Evolutionary conservation across 2,888 invertebrate genomes (phyloP), one percentile per base, ranked within the genome.

Genomic region (Anticlea derivata): DNA sequence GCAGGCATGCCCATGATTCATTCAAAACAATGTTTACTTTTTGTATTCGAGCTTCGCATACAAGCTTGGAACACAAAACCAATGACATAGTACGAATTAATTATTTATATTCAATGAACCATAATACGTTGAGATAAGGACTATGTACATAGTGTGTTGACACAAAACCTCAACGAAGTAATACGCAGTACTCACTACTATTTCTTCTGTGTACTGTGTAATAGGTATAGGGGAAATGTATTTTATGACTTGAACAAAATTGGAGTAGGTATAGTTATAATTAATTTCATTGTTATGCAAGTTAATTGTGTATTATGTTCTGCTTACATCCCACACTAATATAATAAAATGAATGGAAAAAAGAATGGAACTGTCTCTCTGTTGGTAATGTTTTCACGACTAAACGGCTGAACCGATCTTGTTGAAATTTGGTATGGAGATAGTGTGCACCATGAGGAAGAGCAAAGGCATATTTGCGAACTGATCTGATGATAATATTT

Each of bases 31-130:
- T 38, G 29, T 53, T 50, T 48, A 55, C 30, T 10, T 58, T 50
- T 47, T 47, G 44, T 55, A 35, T 34, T 39, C 22, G 13, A 31
- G 31, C 31, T 13, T 13, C 5, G 12, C 34, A 17, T 27, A 10
- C 30, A 40, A 44, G 22, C 49, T 20, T 51, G 83, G 65, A 83
- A 83, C 84, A 73, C 80, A 73, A 81, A 73, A 84, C 83, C 68
- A 73, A 44, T 38, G 50, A 43, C 31, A 17, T 13, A 10, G 11
- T 10, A 20, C 27, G 11, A 34, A 10, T 37, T 12, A 41, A 38
- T 33, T 45, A 38, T 27, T 39, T 5, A n/a, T n/a, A n/a, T n/a
- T n/a, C n/a, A n/a, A n/a, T 57, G 48, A 59, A 65, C 72, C 60
- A 54, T 71, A 72, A 34, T 0, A 10, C 26, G 3, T 11, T 1